These are phyloP conservation scores for Ia io DNA, from an alignment of 2,113 vertebrate genomes.

Conservation along the genomic window DNA sequence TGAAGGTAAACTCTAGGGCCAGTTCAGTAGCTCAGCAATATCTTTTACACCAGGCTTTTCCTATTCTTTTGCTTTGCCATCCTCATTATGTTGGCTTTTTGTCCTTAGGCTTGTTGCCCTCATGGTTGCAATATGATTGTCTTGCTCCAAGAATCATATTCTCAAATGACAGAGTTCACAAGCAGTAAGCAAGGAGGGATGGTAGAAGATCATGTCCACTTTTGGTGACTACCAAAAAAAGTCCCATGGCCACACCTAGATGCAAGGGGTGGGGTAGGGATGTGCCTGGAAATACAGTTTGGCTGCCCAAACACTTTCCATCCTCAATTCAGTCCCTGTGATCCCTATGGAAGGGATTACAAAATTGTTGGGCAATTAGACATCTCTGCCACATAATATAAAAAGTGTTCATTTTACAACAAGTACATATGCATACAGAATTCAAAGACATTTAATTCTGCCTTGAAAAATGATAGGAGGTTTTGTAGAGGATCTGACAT, in stretches of 20 bases:
- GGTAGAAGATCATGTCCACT: neutral
- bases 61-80: neutral
- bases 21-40: neutral
- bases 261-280: neutral
- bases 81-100: neutral
- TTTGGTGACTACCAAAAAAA: neutral
- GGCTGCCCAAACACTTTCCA: neutral
- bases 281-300: neutral
- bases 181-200: neutral
- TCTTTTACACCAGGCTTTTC: neutral
- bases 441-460: neutral
- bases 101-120: neutral
- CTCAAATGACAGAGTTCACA: neutral
- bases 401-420: neutral
- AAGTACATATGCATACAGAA: neutral
- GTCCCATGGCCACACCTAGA: neutral
- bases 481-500: conserved; percentile 12
- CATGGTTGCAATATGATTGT: neutral
- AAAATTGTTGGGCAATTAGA: neutral
- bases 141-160: neutral
- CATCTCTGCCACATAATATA: neutral
- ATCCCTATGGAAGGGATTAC: neutral
- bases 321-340: neutral
- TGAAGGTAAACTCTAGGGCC: neutral
- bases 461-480: conserved; percentile 3